phyloP scores from a whole-genome alignment of 53 echinoderm and acorn worm genomes.

The Temnopleurus reevesii region DNA sequence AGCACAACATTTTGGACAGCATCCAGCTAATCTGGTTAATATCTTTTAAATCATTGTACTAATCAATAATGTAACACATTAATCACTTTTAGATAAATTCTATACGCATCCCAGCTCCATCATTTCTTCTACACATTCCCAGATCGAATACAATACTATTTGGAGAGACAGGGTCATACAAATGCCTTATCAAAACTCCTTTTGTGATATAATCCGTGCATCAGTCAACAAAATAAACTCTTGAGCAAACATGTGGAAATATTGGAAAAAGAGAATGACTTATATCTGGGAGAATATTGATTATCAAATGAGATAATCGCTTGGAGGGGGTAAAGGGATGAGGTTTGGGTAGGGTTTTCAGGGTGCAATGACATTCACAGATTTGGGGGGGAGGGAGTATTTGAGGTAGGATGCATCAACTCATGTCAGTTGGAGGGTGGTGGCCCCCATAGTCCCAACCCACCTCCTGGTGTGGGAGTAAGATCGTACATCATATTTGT shows the following conservation, averaged over 20 bases:
- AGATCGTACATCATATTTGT: no score
- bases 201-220: background rate
- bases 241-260: constrained; percentile 31
- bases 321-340: background rate
- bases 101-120: background rate
- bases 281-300: background rate
- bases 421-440: no score
- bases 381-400: background rate
- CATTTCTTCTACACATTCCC: background rate
- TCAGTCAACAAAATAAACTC: constrained; percentile 34
- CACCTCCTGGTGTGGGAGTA: no score
- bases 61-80: background rate
- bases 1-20: background rate
- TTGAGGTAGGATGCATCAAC: background rate
- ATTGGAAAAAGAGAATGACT: background rate
- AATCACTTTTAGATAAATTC: background rate
- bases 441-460: no score
- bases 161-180: background rate
- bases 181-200: background rate
- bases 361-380: background rate
- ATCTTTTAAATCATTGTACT: background rate
- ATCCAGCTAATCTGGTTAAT: background rate
- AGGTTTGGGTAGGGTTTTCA: background rate
- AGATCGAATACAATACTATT: background rate
- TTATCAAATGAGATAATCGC: constrained; percentile 30